Conservation (phyloP, 1,140 invertebrate species). For the Nilaparvata lugens region DNA sequence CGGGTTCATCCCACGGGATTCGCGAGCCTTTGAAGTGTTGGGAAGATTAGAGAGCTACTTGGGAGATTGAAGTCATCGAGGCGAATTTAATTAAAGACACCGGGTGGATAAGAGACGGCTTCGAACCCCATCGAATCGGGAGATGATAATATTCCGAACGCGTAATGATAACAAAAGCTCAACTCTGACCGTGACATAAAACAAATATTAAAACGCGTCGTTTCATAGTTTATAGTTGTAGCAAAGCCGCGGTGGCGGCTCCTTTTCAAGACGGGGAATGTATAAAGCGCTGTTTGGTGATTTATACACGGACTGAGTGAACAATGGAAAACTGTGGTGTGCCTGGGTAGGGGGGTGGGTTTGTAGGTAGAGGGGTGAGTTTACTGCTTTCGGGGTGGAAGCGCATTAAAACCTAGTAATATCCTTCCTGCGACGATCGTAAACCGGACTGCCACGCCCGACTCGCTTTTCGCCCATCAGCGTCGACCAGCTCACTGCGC, state of each 20-base stretch:
- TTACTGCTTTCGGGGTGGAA: not conserved
- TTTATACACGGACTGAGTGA: not conserved
- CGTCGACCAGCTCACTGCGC: not conserved
- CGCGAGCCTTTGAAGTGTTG: too few species aligned
- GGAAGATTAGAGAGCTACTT: too few species aligned
- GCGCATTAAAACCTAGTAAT: slow-evolving; percentile 1
- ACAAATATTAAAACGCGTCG: slow-evolving; percentile 1
- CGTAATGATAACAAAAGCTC: too few species aligned
- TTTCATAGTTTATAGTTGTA: slow-evolving; percentile 5
- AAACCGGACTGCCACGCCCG: slow-evolving; percentile 1
- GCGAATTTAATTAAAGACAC: too few species aligned
- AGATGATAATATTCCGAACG: too few species aligned
- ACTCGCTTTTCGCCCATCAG: too few species aligned
- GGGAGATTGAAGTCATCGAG: too few species aligned
- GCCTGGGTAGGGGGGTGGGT: not conserved
- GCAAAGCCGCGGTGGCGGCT: not conserved
- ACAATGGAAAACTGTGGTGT: not conserved
- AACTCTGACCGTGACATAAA: not conserved
- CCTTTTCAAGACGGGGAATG: not conserved
- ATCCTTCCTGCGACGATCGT: slow-evolving; percentile 3
- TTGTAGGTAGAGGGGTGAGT: not conserved
- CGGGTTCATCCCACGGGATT: too few species aligned
- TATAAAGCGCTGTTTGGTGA: not conserved
- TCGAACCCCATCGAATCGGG: too few species aligned
- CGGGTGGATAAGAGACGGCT: too few species aligned